Evolutionary conservation across 2,888 invertebrate genomes (phyloP).

Genomic region (Zygaena filipendulae): DNA sequence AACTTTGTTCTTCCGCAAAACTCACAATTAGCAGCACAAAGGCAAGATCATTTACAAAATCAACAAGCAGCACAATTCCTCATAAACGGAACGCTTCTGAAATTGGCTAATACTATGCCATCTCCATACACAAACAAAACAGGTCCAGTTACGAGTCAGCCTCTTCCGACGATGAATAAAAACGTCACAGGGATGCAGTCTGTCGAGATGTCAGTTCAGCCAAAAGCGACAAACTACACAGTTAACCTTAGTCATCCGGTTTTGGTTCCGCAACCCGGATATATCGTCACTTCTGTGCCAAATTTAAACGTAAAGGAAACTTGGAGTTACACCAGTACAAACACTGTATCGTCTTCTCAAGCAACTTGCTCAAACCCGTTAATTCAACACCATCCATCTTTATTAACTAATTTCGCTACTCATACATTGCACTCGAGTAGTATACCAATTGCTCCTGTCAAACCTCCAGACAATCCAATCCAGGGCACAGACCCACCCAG

Average conservation of each 20-base stretch:
- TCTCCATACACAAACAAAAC: constrained; percentile 42
- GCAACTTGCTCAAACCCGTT: constrained; percentile 43
- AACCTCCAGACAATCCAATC: constrained; percentile 58
- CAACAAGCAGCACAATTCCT: constrained; percentile 57
- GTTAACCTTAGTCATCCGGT: constrained; percentile 63
- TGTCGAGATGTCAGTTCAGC: constrained; percentile 55
- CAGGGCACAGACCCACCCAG: constrained; percentile 60
- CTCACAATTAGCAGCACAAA: constrained; percentile 38
- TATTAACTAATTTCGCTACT: constrained; percentile 42
- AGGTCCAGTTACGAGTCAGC: constrained; percentile 42
- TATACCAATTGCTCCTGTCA: constrained; percentile 57
- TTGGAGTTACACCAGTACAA: constrained; percentile 47
- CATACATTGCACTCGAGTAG: constrained; percentile 50
- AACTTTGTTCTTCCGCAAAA: constrained; percentile 60
- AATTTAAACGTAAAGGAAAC: constrained; percentile 61
- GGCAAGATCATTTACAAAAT: constrained; percentile 51
- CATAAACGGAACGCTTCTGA: constrained; percentile 61
- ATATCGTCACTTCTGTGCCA: constrained; percentile 64
- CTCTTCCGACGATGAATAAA: constrained; percentile 52
- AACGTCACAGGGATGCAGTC: constrained; percentile 50
- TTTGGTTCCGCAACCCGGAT: constrained; percentile 57
- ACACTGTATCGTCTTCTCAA: constrained; percentile 35
- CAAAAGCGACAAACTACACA: constrained; percentile 63
- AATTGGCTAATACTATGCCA: constrained; percentile 48
- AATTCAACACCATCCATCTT: constrained; percentile 44